Evolutionary conservation across 2,888 invertebrate species (phyloP).

Genomic region (Oligia strigilis): DNA sequence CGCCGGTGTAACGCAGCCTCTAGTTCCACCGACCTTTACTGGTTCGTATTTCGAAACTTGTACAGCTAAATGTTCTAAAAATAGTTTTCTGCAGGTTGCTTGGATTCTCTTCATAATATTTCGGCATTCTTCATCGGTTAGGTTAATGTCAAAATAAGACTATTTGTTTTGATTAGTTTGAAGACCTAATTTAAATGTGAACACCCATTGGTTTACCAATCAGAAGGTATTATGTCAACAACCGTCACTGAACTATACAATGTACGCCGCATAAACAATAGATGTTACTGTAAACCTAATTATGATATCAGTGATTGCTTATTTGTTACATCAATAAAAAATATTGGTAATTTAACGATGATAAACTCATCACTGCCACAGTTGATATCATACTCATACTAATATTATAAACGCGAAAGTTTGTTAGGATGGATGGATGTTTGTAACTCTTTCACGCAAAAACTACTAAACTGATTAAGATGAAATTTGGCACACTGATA

Average conservation of each 20-base stretch:
- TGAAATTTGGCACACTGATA: too few relatives aligned
- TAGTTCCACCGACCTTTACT: constrained; percentile 80
- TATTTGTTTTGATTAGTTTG: constrained; percentile 11
- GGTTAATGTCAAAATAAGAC: neutral
- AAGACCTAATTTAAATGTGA: constrained; percentile 33
- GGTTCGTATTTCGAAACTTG: constrained; percentile 80
- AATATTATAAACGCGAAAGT: too few relatives aligned
- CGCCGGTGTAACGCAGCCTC: constrained; percentile 59
- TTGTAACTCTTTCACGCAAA: too few relatives aligned
- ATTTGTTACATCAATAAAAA: neutral
- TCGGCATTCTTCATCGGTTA: constrained; percentile 2
- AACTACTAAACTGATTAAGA: too few relatives aligned
- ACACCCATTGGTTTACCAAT: constrained; percentile 33
- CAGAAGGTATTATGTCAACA: constrained; percentile 29
- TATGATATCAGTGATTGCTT: constrained; percentile 12
- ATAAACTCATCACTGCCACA: neutral
- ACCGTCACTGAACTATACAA: constrained; percentile 12
- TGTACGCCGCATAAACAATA: constrained; percentile 34
- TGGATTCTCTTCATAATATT: constrained; percentile 17
- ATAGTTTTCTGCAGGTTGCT: neutral
- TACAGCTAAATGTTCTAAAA: constrained; percentile 35
- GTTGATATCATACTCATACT: too few relatives aligned
- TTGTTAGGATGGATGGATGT: too few relatives aligned
- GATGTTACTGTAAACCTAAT: constrained; percentile 39
- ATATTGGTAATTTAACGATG: neutral